Evolutionary conservation across 2,888 invertebrate genomes (phyloP).

Genomic region (Drosophila neonasuta): DNA sequence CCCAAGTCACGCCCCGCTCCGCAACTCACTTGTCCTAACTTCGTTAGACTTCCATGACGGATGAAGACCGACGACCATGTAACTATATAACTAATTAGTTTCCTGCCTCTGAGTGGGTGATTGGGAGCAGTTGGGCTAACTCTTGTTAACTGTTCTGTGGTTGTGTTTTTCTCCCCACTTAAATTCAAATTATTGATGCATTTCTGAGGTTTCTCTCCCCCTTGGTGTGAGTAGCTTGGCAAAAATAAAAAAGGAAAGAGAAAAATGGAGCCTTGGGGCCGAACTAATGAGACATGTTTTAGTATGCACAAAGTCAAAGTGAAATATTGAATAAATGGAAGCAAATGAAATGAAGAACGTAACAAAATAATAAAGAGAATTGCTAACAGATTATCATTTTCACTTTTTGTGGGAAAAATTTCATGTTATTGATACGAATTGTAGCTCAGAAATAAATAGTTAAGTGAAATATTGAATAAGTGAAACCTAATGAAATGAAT

Average conservation of each 20-base stretch:
- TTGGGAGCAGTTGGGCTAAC: neutral
- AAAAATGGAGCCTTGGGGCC: neutral
- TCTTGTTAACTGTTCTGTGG: slow-evolving; percentile 9
- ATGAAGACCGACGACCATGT: slow-evolving; percentile 72
- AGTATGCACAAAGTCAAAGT: slow-evolving; percentile 5
- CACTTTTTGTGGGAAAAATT: neutral
- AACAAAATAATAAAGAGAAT: neutral
- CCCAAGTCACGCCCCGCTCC: neutral
- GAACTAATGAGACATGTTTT: slow-evolving; percentile 1
- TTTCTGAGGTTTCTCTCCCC: slow-evolving; percentile 48
- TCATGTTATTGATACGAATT: too few relatives aligned
- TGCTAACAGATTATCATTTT: neutral
- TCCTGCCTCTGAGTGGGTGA: slow-evolving; percentile 43
- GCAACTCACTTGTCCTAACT: neutral
- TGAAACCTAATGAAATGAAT: neutral
- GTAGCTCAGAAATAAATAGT: too few relatives aligned
- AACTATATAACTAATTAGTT: slow-evolving; percentile 69
- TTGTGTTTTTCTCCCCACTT: slow-evolving; percentile 24
- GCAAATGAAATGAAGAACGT: neutral
- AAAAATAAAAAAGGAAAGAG: neutral
- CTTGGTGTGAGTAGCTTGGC: neutral
- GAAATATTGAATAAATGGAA: neutral
- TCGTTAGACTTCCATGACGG: slow-evolving; percentile 52
- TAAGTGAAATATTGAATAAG: neutral
- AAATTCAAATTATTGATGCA: slow-evolving; percentile 73